Base-by-base conservation (phyloP, 2,888 invertebrate genomes). In the Caradrina clavipalpis region DNA sequence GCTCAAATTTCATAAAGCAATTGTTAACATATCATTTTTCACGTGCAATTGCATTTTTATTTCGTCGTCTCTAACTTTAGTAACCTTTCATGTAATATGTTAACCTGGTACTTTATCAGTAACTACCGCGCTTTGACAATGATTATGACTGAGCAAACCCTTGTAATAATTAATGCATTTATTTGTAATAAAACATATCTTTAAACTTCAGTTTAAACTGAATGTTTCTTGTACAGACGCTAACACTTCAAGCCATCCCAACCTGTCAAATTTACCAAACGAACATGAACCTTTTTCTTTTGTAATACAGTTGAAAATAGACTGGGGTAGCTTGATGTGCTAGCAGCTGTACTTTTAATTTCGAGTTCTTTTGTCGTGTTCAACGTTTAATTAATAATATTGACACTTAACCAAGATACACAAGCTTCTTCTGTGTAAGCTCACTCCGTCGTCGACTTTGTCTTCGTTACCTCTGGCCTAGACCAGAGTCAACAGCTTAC, bases 1-100 rank as follows among this genome's bases (percentile, higher is more conserved):
- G 91, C 91, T 91, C 92, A 91, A 90, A 58, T 84, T 78, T 77
- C 67, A 84, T 74, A 78, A 78, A 70, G 63, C 66, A 76, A 82
- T 81, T 69, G 47, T 73, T 56, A 54, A 76, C 76, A 75, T 79
- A 81, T 78, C 66, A 78, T 76, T 70, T 26, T 71, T 78, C 53
- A 51, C 63, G 67, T 31, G 19, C 47, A 67, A 73, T 60, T 63
- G 62, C 35, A n/a, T n/a, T 21, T 51, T 60, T 58, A n/a, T 67
- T 67, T 50, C 31, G 8, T 47, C 42, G n/a, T 49, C 17, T 35
- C 1, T 54, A 8, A 8, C 49, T 49, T 15, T n/a, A 42, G n/a
- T 26, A 11, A 26, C 50, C 13, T 57, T 51, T 22, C n/a, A 11
- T 51, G 19, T 15, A 19, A 26, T 19, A 58, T 71, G 31, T 50